Evolutionary conservation across 2,797 vertebrate species (phyloP).

Genomic region (Crenichthys baileyi): DNA sequence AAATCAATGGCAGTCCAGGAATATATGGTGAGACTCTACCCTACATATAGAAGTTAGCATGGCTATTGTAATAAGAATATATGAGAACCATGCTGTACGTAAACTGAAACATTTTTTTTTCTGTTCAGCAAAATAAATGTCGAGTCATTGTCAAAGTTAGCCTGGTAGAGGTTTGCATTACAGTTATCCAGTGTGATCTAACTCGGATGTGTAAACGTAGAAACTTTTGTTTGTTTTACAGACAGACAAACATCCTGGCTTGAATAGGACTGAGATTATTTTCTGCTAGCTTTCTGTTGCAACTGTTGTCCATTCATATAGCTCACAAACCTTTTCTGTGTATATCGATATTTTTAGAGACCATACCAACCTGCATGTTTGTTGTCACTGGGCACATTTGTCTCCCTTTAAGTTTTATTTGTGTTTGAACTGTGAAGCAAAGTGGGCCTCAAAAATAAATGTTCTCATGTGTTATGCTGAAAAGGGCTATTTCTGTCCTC

Average conservation of each 20-base stretch:
- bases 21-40: neutral
- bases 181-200: conserved; percentile 36
- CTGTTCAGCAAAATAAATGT: conserved; percentile 31
- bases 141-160: conserved; percentile 26
- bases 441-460: conserved; percentile 43
- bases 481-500: conserved; percentile 53
- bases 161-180: conserved; percentile 23
- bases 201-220: conserved; percentile 27
- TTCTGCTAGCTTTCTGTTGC: neutral
- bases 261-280: conserved; percentile 23
- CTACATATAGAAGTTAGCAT: conserved; percentile 7
- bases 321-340: neutral
- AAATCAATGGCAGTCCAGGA: neutral
- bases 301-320: neutral
- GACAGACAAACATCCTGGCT: conserved; percentile 11
- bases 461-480: conserved; percentile 34
- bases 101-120: conserved; percentile 22
- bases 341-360: conserved; percentile 13
- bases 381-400: conserved; percentile 7
- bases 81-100: conserved; percentile 7
- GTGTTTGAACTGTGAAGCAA: conserved; percentile 23
- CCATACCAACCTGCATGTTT: neutral
- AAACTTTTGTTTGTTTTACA: conserved; percentile 49
- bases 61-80: conserved; percentile 4
- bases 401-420: conserved; percentile 32